Percentiles rank a stretch among this genome's conserved stretches.
phyloP scores from a whole-genome alignment of 1,140 invertebrate genomes.

The Bombus sibiricus region DNA sequence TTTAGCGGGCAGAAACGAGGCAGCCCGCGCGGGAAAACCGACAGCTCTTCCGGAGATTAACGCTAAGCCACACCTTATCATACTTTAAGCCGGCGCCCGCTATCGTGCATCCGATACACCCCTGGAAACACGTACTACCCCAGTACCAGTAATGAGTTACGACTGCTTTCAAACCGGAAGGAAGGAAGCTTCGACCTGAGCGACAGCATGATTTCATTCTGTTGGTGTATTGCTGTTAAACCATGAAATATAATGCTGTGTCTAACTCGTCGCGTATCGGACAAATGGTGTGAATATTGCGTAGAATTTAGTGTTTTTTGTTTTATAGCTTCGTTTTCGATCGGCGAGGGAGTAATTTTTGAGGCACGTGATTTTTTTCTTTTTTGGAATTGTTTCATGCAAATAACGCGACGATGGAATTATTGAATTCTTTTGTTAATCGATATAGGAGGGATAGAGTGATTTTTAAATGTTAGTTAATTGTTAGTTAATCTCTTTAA shows the following conservation, averaged over 20 bases:
- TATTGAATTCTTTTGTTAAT: no score
- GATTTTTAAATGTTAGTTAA: no score
- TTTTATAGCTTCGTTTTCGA: neutral
- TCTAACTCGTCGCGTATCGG: neutral
- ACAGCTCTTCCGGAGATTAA: slow-evolving; percentile 69
- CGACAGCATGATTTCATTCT: slow-evolving; percentile 53
- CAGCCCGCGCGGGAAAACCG: slow-evolving; percentile 28
- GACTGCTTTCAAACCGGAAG: slow-evolving; percentile 41
- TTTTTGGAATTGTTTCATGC: no score
- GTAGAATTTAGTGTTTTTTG: neutral
- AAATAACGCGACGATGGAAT: no score
- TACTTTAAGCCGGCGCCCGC: slow-evolving; percentile 71
- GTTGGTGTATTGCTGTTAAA: neutral
- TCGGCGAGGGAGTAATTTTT: neutral
- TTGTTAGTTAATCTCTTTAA: no score
- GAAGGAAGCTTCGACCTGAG: slow-evolving; percentile 44
- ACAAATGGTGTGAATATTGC: neutral
- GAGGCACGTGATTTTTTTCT: no score
- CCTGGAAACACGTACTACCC: slow-evolving; percentile 39
- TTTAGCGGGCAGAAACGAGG: slow-evolving; percentile 4
- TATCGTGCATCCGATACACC: slow-evolving; percentile 63
- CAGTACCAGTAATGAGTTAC: slow-evolving; percentile 49
- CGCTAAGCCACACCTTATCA: slow-evolving; percentile 75
- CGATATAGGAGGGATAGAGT: no score
- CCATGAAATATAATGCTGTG: neutral